Percentiles rank a stretch among this genome's conserved stretches.
Evolutionary conservation across 64 coral and sea anemone species (phyloP).

Genomic region (Stichodactyla mertensii): DNA sequence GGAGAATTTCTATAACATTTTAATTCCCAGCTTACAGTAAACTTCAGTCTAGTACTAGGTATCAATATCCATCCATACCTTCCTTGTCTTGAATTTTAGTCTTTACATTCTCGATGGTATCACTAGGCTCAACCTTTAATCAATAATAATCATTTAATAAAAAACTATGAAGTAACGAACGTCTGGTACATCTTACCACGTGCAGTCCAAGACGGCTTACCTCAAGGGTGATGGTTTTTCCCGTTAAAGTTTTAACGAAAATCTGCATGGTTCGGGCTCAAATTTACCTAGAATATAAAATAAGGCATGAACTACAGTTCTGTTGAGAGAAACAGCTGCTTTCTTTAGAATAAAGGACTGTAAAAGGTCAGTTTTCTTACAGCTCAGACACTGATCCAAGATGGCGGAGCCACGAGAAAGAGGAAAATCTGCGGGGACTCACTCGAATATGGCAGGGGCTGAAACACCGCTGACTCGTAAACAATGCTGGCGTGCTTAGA

Average conservation of each 20-base stretch:
- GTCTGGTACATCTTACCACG: background rate
- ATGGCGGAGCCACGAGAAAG: slow-evolving; percentile 98
- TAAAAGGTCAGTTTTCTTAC: slow-evolving; percentile 9
- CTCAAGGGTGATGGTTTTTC: slow-evolving; percentile 98
- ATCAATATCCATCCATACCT: slow-evolving; percentile 40
- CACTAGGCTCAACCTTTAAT: slow-evolving; percentile 98
- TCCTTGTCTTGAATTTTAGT: slow-evolving; percentile 99
- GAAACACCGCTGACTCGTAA: slow-evolving; percentile 12
- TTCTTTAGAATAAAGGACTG: background rate
- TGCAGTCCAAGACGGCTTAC: slow-evolving; percentile 23
- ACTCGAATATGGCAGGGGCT: slow-evolving; percentile 6
- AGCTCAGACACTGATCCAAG: slow-evolving; percentile 22
- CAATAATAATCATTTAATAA: background rate
- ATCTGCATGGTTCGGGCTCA: slow-evolving; percentile 95
- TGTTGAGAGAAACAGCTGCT: background rate
- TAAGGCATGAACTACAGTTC: slow-evolving; percentile 1
- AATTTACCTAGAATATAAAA: slow-evolving; percentile 53
- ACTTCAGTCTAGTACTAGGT: background rate
- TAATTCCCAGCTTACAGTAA: too few relatives aligned
- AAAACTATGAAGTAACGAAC: background rate
- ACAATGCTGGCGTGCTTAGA: background rate
- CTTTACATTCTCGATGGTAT: slow-evolving; percentile 99
- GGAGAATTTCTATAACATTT: too few relatives aligned
- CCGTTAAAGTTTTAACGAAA: slow-evolving; percentile 99
- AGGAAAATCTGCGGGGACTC: slow-evolving; percentile 53